phyloP scores from a whole-genome alignment of 2,888 invertebrate species.

The Heliothis peltigera region DNA sequence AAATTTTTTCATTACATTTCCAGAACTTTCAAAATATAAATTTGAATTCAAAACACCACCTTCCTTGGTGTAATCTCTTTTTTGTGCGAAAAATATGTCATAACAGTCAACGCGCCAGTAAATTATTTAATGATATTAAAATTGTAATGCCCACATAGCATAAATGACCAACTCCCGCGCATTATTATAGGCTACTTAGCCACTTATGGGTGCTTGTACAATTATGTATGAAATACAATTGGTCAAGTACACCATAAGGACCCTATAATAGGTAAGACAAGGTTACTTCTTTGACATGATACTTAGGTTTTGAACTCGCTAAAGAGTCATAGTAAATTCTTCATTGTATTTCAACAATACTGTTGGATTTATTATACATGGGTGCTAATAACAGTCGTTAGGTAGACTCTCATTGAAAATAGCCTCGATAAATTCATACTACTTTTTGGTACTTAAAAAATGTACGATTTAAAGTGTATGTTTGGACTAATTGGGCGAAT shows the following conservation, averaged over 20 bases:
- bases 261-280: slow-evolving; percentile 34
- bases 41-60: no score
- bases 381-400: background rate
- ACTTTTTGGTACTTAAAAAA: no score
- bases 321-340: slow-evolving; percentile 7
- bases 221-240: slow-evolving; percentile 48
- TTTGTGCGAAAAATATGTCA: background rate
- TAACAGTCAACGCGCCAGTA: slow-evolving; percentile 9
- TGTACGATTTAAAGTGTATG: no score
- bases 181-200: slow-evolving; percentile 45
- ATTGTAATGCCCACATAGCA: slow-evolving; percentile 11
- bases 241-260: slow-evolving; percentile 31
- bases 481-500: no score
- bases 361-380: slow-evolving; percentile 5
- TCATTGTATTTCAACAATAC: slow-evolving; percentile 3
- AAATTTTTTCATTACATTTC: no score
- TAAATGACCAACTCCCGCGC: slow-evolving; percentile 20
- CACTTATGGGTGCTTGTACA: slow-evolving; percentile 36
- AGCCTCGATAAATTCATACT: no score
- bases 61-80: background rate
- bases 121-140: slow-evolving; percentile 28
- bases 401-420: background rate
- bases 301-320: slow-evolving; percentile 24
- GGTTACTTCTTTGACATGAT: slow-evolving; percentile 30
- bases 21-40: no score